Evolutionary conservation across 2,797 vertebrate genomes (phyloP).

Genomic region (Podarcis siculus): DNA sequence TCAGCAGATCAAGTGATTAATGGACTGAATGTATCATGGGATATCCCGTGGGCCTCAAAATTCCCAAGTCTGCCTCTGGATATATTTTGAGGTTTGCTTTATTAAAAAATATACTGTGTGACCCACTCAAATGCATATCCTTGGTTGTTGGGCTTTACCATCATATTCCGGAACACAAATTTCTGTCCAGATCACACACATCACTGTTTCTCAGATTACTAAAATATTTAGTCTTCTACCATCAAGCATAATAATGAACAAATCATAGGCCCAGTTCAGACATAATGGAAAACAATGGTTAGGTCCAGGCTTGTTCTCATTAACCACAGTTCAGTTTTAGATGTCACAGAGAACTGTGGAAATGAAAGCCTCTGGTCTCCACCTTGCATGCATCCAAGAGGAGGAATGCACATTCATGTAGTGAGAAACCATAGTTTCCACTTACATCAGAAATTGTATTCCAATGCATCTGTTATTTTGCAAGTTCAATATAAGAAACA

Average conservation of each 20-base stretch:
- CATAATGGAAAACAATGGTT: neutral
- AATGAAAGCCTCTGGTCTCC: neutral
- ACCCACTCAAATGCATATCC: neutral
- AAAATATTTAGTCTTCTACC: neutral
- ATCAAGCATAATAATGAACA: neutral
- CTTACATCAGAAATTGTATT: neutral
- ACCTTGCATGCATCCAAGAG: neutral
- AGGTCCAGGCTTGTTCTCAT: neutral
- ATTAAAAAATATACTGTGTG: neutral
- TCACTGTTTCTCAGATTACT: neutral
- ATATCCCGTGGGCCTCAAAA: neutral
- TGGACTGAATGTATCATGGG: neutral
- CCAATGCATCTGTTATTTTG: neutral
- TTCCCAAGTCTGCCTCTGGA: neutral
- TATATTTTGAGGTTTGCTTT: neutral
- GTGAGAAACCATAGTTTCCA: neutral
- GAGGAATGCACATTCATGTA: neutral
- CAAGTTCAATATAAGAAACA: conserved; percentile 22
- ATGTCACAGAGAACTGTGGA: neutral
- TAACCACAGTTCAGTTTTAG: neutral
- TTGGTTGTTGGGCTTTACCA: neutral
- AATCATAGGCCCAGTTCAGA: conserved; percentile 4
- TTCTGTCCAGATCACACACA: neutral
- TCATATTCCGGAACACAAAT: neutral
- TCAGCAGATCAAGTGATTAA: neutral